Percentiles rank a stretch among this genome's conserved stretches.
Evolutionary conservation across 1,140 invertebrate genomes (phyloP).

Genomic region (Gryllus bimaculatus): DNA sequence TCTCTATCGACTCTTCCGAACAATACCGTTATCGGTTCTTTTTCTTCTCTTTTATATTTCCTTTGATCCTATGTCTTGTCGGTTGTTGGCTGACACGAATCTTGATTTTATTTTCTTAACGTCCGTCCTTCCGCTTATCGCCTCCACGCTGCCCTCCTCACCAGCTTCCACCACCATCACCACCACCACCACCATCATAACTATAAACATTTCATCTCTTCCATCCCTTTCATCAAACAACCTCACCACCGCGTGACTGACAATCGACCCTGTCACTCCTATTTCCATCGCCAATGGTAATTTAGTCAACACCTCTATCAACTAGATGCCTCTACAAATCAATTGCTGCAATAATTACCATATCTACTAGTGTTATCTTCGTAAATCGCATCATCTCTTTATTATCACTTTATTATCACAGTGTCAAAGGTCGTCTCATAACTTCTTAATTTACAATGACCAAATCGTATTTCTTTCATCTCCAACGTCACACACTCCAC

Average conservation of each 20-base stretch:
- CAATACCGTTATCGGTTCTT: not conserved
- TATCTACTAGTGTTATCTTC: too few species aligned
- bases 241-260: not conserved
- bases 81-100: not conserved
- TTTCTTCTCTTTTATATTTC: not conserved
- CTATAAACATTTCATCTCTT: too few species aligned
- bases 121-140: not conserved
- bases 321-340: too few species aligned
- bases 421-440: too few species aligned
- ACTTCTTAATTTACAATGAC: too few species aligned
- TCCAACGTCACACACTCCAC: too few species aligned
- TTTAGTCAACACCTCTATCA: too few species aligned
- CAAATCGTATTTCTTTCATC: too few species aligned
- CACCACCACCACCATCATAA: not conserved
- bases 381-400: too few species aligned
- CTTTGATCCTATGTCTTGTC: not conserved
- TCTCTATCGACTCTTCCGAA: not conserved
- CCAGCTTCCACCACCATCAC: not conserved
- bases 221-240: too few species aligned
- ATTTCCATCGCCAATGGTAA: not conserved
- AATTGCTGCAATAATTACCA: too few species aligned
- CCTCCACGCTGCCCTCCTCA: not conserved
- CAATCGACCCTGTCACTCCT: not conserved
- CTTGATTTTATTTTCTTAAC: not conserved
- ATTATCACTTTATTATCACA: too few species aligned